A percentile compares a stretch with the other conserved stretches of the same genome.
These are phyloP conservation scores for Lepidothrix coronata DNA, from an alignment of 2,113 vertebrate genomes.

Conservation along the genomic window DNA sequence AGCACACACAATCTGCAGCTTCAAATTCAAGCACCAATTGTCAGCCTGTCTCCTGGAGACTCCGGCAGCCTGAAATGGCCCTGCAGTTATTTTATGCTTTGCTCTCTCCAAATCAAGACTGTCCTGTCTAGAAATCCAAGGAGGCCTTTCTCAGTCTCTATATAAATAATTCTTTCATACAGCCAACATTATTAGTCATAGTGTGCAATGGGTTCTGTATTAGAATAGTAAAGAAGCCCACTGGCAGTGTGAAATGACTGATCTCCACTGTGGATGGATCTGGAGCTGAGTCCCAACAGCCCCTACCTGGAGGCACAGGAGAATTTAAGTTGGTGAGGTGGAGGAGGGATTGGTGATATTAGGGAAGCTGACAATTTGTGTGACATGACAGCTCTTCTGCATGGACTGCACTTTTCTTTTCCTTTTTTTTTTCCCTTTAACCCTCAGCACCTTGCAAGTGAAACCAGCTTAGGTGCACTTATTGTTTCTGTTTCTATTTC, in stretches of 20 bases:
- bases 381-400: constrained; percentile 36
- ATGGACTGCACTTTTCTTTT: background rate
- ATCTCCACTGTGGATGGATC: constrained; percentile 50
- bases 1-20: background rate
- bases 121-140: constrained; percentile 64
- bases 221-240: constrained; percentile 58
- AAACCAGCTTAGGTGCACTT: background rate
- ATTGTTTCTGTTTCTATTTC: background rate
- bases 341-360: constrained; percentile 39
- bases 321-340: constrained; percentile 44
- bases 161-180: constrained; percentile 70
- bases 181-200: constrained; percentile 70
- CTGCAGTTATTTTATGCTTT: constrained; percentile 56
- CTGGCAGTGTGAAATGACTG: constrained; percentile 65
- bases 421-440: background rate
- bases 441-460: background rate
- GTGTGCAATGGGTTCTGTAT: constrained; percentile 57
- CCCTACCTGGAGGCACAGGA: constrained; percentile 47
- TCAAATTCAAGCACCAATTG: constrained; percentile 37
- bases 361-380: constrained; percentile 37
- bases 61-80: background rate
- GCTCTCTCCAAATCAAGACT: constrained; percentile 56
- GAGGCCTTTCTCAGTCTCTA: constrained; percentile 66
- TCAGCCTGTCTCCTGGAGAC: background rate
- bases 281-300: constrained; percentile 13